Base-by-base conservation (phyloP, 2,113 vertebrate species). In the Rhagologus leucostigma region DNA sequence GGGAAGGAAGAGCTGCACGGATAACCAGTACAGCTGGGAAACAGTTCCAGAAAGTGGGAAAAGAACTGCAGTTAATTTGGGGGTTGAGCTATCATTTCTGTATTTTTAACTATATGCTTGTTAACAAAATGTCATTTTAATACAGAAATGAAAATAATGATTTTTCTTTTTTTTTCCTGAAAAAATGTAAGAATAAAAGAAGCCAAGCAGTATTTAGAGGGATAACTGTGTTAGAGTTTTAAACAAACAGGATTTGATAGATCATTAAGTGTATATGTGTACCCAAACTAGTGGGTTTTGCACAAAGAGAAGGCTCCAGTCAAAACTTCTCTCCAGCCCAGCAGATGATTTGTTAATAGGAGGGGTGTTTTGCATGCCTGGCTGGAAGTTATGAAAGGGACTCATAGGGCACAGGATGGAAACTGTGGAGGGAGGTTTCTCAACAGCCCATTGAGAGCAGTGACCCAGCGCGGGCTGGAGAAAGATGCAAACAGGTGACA, bases 301-400 rank as follows among this genome's bases (percentile, higher is more conserved):
- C 49, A 27, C 9, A 68, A 41, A 71, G 44, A 52, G 59, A 73
- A 95, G 27, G 19, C 77, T 75, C 33, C 27, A 67, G 35, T 29
- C 41, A 47, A 59, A 92, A 47, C 21, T 35, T 41, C 55, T 77
- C 56, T 77, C n/a, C 32, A 91, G 35, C 32, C 24, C 69, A 75
- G 39, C 27, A 71, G 90, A 52, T 44, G 26, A 63, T 88, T 94
- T 90, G 35, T 57, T 68, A 39, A 35, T 33, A 70, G 80, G 65
- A 89, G 18, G 10, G 8, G 8, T 56, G 47, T 93, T 92, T 88
- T 73, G 49, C 64, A 62, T 77, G 76, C 82, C 68, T 86, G 59
- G 18, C 79, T 95, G 76, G 56, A 84, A 56, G 39, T 78, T 92
- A 70, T 91, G 89, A 94, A 95, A 92, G 52, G 44, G 60, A 74